Evolutionary conservation across 2,888 invertebrate genomes (phyloP), one percentile per base, ranked within the genome.

Genomic region (Gisinianus flammeolus): DNA sequence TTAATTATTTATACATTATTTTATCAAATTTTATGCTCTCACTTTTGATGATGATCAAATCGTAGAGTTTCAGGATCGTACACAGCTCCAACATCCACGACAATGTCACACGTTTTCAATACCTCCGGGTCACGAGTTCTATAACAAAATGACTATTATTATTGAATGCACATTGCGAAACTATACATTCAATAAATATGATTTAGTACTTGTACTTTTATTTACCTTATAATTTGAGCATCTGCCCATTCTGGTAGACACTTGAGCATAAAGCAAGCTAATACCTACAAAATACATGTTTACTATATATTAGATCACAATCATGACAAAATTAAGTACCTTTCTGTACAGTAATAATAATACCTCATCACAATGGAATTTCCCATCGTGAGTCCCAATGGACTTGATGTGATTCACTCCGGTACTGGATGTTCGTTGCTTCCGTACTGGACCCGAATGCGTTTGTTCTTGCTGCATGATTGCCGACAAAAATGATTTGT

Each of bases 41-140:
- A 90, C 90, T 88, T 90, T 88, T 99, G 98, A 87, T 99, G 99
- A 87, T 99, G 99, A 87, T 99, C 99, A 87, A 93, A 99, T 80
- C 93, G 89, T 80, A 92, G 90, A 78, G 87, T 91, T 0, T 88
- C 88, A 76, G 93, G 93, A 87, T 97, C 91, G 87, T 93, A 99
- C 22, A 90, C 90, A 0, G 91, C 93, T 2, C 98, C 98, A 4
- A 98, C 97, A 88, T 99, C 98, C 0, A 99, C 93, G 0, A 99
- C 95, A 83, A 98, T 91, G 86, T 98, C 95, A 88, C 98, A 98
- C 0, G 90, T 90, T 0, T 92, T 90, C 75, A 98, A 89, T 81
- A 91, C 80, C 44, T 86, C 86, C 3, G 86, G 85, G 85, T 91
- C 89, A 54, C 92, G 86, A 0, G 91, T 88, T 85, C 91, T 91